phyloP scores from a whole-genome alignment of 2,888 invertebrate genomes.

The Agonum fuliginosum region DNA sequence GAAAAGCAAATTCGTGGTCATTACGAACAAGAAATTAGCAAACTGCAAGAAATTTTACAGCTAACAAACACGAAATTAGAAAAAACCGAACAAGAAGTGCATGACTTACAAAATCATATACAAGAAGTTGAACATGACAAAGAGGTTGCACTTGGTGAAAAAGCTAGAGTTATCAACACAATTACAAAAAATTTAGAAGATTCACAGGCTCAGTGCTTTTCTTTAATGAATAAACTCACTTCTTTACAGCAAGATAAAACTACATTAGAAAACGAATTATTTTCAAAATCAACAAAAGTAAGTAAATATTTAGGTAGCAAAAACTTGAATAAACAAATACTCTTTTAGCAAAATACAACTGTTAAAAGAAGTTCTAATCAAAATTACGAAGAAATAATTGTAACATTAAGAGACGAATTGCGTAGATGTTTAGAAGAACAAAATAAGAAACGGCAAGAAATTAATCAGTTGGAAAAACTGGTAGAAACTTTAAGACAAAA shows the following conservation, averaged over 20 bases:
- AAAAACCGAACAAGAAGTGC: constrained; percentile 35
- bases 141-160: constrained; percentile 27
- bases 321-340: constrained; percentile 1
- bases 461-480: constrained; percentile 34
- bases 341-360: not conserved
- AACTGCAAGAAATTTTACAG: constrained; percentile 46
- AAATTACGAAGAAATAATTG: constrained; percentile 33
- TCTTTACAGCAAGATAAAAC: constrained; percentile 39
- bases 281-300: constrained; percentile 19
- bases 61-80: constrained; percentile 24
- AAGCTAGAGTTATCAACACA: constrained; percentile 35
- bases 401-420: constrained; percentile 42
- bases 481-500: constrained; percentile 27
- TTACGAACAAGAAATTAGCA: constrained; percentile 53
- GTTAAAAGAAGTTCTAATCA: constrained; percentile 8
- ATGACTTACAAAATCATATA: constrained; percentile 36
- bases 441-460: constrained; percentile 43
- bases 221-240: constrained; percentile 39
- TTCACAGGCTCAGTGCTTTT: constrained; percentile 31
- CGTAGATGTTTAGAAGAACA: constrained; percentile 47
- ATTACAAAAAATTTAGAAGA: constrained; percentile 45
- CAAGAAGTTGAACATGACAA: constrained; percentile 29
- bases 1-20: constrained; percentile 50
- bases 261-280: constrained; percentile 3
- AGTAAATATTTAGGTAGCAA: too few relatives aligned